Evolutionary conservation across 2,797 vertebrate species (phyloP).

Genomic region (Anguilla obscura): DNA sequence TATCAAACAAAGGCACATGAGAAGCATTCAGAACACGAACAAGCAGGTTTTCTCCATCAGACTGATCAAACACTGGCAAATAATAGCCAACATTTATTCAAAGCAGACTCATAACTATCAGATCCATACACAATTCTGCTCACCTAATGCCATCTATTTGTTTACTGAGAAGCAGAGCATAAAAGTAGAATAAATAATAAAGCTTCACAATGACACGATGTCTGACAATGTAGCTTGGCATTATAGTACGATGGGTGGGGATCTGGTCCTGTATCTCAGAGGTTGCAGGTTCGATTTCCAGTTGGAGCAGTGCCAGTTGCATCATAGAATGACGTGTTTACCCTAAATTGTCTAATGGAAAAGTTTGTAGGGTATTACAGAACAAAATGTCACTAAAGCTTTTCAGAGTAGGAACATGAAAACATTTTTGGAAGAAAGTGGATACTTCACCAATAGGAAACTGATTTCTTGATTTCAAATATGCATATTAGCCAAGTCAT

Average conservation of each 20-base stretch:
- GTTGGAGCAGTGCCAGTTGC: neutral
- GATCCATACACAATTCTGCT: neutral
- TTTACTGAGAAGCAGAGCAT: neutral
- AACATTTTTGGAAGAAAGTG: neutral
- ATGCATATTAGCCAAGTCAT: neutral
- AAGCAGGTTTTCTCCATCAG: neutral
- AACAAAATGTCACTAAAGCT: neutral
- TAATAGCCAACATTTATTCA: neutral
- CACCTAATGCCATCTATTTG: neutral
- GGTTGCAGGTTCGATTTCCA: neutral
- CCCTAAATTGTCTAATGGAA: neutral
- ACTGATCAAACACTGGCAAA: constrained; percentile 55
- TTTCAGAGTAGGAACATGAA: neutral
- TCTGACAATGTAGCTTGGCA: neutral
- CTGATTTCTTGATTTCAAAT: neutral
- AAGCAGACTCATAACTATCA: neutral
- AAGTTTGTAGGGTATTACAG: neutral
- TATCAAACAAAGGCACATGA: constrained; percentile 31
- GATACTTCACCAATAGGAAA: neutral
- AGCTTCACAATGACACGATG: neutral
- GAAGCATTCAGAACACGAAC: neutral
- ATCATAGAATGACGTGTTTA: too few relatives aligned
- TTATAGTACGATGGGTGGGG: neutral
- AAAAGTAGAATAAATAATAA: neutral
- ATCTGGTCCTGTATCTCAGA: neutral